Evolutionary conservation across 2,113 vertebrate species (phyloP), one percentile per base, ranked within the genome.

Genomic region (Microtus oregoni): DNA sequence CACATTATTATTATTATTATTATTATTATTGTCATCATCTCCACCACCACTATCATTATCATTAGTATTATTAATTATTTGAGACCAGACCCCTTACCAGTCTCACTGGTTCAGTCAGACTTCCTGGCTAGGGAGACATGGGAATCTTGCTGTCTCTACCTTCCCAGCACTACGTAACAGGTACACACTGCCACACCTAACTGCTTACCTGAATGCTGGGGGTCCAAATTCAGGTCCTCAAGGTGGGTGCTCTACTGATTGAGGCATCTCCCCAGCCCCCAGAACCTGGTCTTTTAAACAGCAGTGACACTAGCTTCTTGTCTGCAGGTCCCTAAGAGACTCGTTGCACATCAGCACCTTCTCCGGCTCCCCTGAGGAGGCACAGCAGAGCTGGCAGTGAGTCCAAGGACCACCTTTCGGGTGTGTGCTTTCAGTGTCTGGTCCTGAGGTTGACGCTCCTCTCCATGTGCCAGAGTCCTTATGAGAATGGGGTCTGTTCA

Each of bases 401-500:
- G 63, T 5, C 72, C n/a, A 24, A 19, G 1, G 35, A 19, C 70
- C 47, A 55, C 58, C 73, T 88, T 50, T 52, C 35, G 47, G 55
- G 41, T 83, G 26, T 87, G 91, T 35, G 41, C 30, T 89, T 50
- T 89, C 63, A 47, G 50, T 12, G 35, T 47, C 3, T 6, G 83
- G 28, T 75, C 70, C 82, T 78, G 41, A 63, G 35, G 28, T 52
- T 50, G 11, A 44, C 41, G 41, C 58, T 87, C 26, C n/a, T 90
- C 30, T 41, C 58, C 47, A 20, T 7, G 41, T 2, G 7, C 38
- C 38, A 47, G 44, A 68, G 90, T 77, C 81, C 15, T 91, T 79
- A 67, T 77, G 79, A 95, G 73, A 87, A 90, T 90, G 95, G 85
- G 89, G 35, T 96, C 96, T 94, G 92, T 81, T 96, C 78, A 90